phyloP scores from a whole-genome alignment of 35 echinoderm and acorn worm genomes.

The Nesometra sesokonis region DNA sequence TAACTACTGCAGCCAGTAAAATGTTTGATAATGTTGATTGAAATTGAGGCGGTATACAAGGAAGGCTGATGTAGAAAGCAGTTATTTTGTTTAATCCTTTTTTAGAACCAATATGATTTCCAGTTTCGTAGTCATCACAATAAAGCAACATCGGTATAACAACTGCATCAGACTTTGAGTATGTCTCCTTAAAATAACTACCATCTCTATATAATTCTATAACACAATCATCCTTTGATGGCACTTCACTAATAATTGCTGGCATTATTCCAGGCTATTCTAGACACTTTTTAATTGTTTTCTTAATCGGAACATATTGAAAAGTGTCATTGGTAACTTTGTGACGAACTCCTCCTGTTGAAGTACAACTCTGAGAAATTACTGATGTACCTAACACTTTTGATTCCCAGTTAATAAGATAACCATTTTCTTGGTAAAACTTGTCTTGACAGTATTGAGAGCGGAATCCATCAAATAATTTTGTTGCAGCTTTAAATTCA shows the following conservation, averaged over 20 bases:
- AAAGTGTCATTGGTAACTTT: constrained; percentile 18
- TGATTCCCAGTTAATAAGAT: constrained; percentile 7
- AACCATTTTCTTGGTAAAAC: constrained; percentile 14
- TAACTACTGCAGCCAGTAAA: constrained; percentile 21
- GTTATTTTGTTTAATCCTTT: constrained; percentile 28
- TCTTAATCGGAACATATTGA: constrained; percentile 36
- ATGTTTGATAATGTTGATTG: constrained; percentile 21
- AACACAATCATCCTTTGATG: constrained; percentile 11
- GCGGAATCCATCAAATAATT: constrained; percentile 10
- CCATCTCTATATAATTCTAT: constrained; percentile 50
- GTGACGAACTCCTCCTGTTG: constrained; percentile 9
- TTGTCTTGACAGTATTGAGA: constrained; percentile 20
- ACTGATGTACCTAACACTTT: constrained; percentile 13
- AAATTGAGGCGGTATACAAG: constrained; percentile 11
- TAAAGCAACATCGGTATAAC: constrained; percentile 30
- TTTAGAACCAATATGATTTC: constrained; percentile 28
- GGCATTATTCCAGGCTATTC: constrained; percentile 48
- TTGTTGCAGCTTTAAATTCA: background rate
- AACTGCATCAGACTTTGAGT: too few relatives aligned
- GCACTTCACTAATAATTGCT: constrained; percentile 19
- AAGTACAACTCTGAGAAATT: background rate
- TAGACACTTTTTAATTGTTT: constrained; percentile 22
- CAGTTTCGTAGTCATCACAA: constrained; percentile 59
- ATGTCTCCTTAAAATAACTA: too few relatives aligned
- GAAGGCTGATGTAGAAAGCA: constrained; percentile 23